Evolutionary conservation across 2,113 vertebrate genomes (phyloP).

Genomic region (Lepus timidus): DNA sequence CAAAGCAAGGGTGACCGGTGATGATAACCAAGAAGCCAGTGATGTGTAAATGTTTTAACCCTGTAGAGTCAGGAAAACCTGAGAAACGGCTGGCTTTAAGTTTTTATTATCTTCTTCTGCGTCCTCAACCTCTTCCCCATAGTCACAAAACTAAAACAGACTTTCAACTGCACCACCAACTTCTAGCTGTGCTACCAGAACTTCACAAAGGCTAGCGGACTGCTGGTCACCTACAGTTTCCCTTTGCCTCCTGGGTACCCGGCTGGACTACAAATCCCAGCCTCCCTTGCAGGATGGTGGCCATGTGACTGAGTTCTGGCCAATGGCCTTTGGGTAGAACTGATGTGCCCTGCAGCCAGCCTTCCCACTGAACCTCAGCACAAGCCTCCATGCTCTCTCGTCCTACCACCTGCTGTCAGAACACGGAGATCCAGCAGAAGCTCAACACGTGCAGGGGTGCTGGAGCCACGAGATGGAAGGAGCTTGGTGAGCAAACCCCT

Average conservation of each 20-base stretch:
- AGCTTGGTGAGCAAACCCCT: not conserved
- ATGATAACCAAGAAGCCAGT: not conserved
- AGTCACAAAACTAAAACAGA: not conserved
- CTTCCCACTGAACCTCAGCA: not conserved
- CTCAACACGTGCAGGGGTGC: not conserved
- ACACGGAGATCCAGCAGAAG: not conserved
- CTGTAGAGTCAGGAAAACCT: not conserved
- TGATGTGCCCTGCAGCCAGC: fast-evolving
- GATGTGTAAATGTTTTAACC: not conserved
- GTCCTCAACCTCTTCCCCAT: not conserved
- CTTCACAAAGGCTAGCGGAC: not conserved
- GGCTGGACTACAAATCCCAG: slow-evolving; percentile 69
- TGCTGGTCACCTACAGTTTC: not conserved
- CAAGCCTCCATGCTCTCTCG: not conserved
- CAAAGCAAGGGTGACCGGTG: slow-evolving; percentile 52
- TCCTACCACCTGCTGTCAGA: not conserved
- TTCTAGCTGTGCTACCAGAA: not conserved
- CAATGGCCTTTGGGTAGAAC: not conserved
- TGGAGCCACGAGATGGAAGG: not conserved
- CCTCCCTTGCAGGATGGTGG: not conserved
- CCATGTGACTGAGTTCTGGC: slow-evolving; percentile 40
- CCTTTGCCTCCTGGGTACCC: not conserved
- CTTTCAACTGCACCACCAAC: not conserved
- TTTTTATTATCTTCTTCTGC: not conserved
- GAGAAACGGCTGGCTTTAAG: not conserved